phyloP scores from a whole-genome alignment of 2,113 vertebrate species.

The Saccopteryx leptura region DNA sequence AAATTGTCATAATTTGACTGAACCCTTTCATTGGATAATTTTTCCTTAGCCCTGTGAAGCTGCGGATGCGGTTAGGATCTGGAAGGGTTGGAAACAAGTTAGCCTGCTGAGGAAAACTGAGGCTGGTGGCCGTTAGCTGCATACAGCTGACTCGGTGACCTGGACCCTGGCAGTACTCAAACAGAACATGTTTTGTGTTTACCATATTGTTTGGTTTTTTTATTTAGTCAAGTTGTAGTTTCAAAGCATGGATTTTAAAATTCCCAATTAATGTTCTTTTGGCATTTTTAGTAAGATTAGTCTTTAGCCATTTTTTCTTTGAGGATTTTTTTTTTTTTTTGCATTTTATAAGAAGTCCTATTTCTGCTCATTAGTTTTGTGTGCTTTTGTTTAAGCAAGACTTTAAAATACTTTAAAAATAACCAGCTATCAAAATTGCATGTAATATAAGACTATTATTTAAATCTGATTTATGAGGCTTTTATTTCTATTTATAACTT shows the following conservation, averaged over 20 bases:
- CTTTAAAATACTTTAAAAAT: slow-evolving; percentile 4
- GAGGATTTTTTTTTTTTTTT: neutral
- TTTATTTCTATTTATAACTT: neutral
- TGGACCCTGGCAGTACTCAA: neutral
- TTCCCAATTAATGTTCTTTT: neutral
- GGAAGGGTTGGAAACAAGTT: neutral
- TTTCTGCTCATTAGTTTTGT: slow-evolving; percentile 55
- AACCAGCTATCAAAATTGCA: neutral
- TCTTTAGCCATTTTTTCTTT: slow-evolving; percentile 3
- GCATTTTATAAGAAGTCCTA: neutral
- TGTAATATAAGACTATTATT: neutral
- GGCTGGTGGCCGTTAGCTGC: neutral
- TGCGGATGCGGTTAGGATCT: neutral
- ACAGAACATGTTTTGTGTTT: neutral
- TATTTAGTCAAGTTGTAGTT: neutral
- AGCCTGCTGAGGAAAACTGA: neutral
- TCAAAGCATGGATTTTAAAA: neutral
- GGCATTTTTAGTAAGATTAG: neutral
- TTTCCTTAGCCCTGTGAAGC: neutral
- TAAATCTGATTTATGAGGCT: neutral
- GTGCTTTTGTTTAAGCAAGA: slow-evolving; percentile 71
- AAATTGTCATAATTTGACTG: neutral
- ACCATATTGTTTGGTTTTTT: neutral
- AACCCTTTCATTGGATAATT: neutral
- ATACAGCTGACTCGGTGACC: neutral